Percentiles rank a stretch among this genome's conserved stretches.
phyloP scores from a whole-genome alignment of 2,888 invertebrate species.

The Ariolimax columbianus region DNA sequence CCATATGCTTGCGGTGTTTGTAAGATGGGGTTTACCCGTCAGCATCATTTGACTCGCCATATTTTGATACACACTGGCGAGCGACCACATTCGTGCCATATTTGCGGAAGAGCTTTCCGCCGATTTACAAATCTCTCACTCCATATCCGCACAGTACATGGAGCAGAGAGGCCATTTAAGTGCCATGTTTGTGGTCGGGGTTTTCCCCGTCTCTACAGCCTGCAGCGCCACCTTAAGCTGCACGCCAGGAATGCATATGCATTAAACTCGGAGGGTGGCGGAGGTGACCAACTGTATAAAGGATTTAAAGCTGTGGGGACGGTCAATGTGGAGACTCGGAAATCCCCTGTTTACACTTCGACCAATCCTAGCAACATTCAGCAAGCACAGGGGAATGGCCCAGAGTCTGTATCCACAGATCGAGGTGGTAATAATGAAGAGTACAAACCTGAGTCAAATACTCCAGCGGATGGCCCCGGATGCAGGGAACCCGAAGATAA shows the following conservation, averaged over 20 bases:
- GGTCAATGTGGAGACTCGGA: neutral
- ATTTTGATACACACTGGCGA: slow-evolving; percentile 52
- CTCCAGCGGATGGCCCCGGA: neutral
- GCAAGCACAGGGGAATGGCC: neutral
- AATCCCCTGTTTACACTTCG: neutral
- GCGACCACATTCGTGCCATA: slow-evolving; percentile 49
- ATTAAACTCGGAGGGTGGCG: neutral
- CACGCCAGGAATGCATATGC: slow-evolving; percentile 34
- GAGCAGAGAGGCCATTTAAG: slow-evolving; percentile 47
- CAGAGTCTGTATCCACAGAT: slow-evolving; percentile 2
- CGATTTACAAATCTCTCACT: slow-evolving; percentile 49
- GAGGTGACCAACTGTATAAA: neutral
- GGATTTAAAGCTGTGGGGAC: slow-evolving; percentile 38
- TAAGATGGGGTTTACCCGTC: slow-evolving; percentile 50
- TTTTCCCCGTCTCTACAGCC: slow-evolving; percentile 50
- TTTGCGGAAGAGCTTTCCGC: slow-evolving; percentile 50
- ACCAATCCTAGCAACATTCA: neutral
- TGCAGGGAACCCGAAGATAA: neutral
- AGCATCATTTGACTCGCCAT: slow-evolving; percentile 52
- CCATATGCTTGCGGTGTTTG: slow-evolving; percentile 52
- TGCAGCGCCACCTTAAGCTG: slow-evolving; percentile 46
- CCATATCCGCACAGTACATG: slow-evolving; percentile 50
- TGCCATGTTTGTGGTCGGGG: slow-evolving; percentile 46
- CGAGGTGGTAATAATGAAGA: neutral
- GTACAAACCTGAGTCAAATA: neutral